Percentiles rank a stretch among this genome's conserved stretches.
Conservation (phyloP, 2,888 invertebrate species). For the Harpalus rufipes region DNA sequence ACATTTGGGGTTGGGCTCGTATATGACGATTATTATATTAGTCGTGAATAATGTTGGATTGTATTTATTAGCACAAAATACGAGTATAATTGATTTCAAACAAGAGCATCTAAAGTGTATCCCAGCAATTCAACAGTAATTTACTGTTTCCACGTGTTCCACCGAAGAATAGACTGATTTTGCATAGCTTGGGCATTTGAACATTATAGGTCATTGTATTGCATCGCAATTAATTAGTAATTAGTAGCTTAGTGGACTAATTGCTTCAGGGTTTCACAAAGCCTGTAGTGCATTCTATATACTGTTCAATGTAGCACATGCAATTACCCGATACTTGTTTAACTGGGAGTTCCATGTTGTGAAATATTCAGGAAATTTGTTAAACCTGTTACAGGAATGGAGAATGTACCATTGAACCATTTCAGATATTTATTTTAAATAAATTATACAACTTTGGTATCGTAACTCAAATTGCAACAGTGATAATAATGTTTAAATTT, state of each 20-base stretch:
- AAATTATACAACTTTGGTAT: no score
- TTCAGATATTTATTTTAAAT: no score
- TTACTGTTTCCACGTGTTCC: not conserved
- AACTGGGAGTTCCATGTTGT: not conserved
- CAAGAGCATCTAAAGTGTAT: not conserved
- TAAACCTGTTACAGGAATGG: no score
- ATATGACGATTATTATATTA: no score
- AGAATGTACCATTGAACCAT: no score
- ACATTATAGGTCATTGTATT: constrained; percentile 39
- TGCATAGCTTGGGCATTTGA: not conserved
- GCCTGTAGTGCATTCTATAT: constrained; percentile 1
- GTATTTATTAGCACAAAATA: not conserved
- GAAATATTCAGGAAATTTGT: not conserved
- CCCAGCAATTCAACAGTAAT: not conserved
- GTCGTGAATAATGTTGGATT: not conserved
- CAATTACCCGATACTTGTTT: constrained; percentile 37
- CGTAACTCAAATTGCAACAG: no score
- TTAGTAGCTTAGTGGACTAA: constrained; percentile 52
- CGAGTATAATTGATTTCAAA: not conserved
- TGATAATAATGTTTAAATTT: no score
- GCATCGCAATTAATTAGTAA: constrained; percentile 53
- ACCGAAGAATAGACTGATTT: not conserved
- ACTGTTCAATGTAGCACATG: not conserved
- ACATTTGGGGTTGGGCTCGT: no score
- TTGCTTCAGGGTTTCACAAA: constrained; percentile 35